Evolutionary conservation across 2,888 invertebrate species (phyloP).

Genomic region (Drepanosiphum platanoidis): DNA sequence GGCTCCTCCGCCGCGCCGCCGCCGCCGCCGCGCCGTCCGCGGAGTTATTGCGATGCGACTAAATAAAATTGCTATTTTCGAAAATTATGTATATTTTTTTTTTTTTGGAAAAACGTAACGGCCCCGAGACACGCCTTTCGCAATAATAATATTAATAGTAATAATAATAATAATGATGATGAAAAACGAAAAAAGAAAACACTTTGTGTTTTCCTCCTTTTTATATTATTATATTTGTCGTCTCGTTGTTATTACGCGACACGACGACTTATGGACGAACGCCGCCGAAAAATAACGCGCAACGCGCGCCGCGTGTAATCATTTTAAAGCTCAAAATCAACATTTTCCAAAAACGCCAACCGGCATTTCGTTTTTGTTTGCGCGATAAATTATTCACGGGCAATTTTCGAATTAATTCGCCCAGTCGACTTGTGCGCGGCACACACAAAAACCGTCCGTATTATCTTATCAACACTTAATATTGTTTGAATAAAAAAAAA

Average conservation of each 20-base stretch:
- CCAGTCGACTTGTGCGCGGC: neutral
- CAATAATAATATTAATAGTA: no score
- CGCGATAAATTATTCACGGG: neutral
- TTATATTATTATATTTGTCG: no score
- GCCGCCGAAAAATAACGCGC: neutral
- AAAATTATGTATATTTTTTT: slow-evolving; percentile 12
- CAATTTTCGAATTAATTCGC: neutral
- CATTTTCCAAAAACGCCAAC: slow-evolving; percentile 1
- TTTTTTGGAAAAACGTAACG: slow-evolving; percentile 11
- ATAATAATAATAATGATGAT: no score
- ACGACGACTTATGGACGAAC: neutral
- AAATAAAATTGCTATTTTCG: slow-evolving; percentile 25
- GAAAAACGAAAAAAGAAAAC: no score
- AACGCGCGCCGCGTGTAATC: neutral
- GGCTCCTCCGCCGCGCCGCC: no score
- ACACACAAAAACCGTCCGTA: neutral
- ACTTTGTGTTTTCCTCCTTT: neutral
- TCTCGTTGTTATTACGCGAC: neutral
- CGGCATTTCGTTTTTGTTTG: slow-evolving; percentile 11
- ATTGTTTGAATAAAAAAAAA: neutral
- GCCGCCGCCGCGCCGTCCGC: no score
- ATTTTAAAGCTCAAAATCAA: slow-evolving; percentile 19
- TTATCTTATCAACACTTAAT: neutral
- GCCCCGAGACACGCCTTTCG: no score
- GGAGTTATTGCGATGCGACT: neutral